phyloP scores from a whole-genome alignment of 2,113 vertebrate genomes.

The Barbus barbus region DNA sequence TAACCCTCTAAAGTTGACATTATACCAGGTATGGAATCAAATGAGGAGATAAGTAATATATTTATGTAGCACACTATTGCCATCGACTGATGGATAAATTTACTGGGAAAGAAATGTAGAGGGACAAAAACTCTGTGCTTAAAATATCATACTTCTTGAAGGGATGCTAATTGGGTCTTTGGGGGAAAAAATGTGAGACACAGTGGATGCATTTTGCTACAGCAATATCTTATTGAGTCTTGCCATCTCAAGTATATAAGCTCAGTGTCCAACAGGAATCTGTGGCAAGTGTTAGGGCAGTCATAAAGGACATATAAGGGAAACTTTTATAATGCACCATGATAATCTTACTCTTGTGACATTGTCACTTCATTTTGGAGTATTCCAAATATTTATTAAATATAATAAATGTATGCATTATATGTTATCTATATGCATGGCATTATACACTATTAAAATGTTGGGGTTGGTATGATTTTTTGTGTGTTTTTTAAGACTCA shows the following conservation, averaged over 20 bases:
- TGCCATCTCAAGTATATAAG: neutral
- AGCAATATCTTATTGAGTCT: neutral
- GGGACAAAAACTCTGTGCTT: too few species aligned
- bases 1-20: neutral
- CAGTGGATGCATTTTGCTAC: neutral
- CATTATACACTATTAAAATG: too few species aligned
- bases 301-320: neutral
- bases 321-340: neutral
- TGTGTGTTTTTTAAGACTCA: too few species aligned
- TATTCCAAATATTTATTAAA: neutral
- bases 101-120: neutral
- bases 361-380: neutral
- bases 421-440: too few species aligned
- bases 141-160: neutral
- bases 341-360: neutral
- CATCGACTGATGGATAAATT: neutral
- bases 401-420: neutral
- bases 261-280: neutral
- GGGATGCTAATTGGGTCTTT: neutral
- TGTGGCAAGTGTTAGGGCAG: neutral
- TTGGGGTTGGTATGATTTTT: too few species aligned
- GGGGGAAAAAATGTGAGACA: constrained; percentile 1
- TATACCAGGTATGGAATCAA: neutral
- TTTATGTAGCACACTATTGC: neutral
- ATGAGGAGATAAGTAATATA: neutral